Conservation (phyloP, 2,113 vertebrate genomes). For the Oryzias melastigma region DNA sequence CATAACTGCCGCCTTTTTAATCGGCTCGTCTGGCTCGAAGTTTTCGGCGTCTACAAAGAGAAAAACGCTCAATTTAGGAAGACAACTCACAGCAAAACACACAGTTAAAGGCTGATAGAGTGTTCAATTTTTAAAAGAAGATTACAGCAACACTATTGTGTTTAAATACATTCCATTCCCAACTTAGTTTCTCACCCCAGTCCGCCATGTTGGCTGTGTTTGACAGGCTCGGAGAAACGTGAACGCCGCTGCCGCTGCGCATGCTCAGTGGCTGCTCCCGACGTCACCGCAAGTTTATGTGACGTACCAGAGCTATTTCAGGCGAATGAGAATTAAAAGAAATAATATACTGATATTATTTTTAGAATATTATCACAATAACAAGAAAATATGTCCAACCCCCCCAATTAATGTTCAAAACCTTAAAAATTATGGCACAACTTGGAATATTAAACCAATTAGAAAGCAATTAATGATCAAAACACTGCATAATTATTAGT, state of each 20-base stretch:
- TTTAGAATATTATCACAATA: background rate
- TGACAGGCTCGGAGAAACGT: conserved; percentile 54
- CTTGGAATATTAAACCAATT: too few species aligned
- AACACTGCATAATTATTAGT: too few species aligned
- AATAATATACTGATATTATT: background rate
- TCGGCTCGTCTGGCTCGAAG: conserved; percentile 83
- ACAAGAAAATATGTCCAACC: too few species aligned
- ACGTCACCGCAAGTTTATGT: conserved; percentile 38
- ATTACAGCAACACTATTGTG: background rate
- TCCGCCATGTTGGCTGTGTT: conserved; percentile 83
- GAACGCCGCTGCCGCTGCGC: conserved; percentile 46
- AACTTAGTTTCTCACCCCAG: conserved; percentile 83
- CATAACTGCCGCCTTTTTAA: conserved; percentile 57
- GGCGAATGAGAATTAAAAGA: too few species aligned
- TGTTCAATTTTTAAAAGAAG: background rate
- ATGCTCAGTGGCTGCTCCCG: conserved; percentile 33
- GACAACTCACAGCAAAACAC: conserved; percentile 33
- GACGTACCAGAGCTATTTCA: background rate
- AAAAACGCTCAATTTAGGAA: conserved; percentile 48
- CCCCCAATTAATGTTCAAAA: too few species aligned
- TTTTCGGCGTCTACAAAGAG: conserved; percentile 82
- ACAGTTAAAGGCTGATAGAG: background rate
- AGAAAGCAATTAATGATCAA: too few species aligned
- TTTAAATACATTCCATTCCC: conserved; percentile 19
- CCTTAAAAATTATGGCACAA: too few species aligned